These are phyloP conservation scores for Acropternis orthonyx DNA, from an alignment of 2,797 vertebrate genomes.

Conservation along the genomic window DNA sequence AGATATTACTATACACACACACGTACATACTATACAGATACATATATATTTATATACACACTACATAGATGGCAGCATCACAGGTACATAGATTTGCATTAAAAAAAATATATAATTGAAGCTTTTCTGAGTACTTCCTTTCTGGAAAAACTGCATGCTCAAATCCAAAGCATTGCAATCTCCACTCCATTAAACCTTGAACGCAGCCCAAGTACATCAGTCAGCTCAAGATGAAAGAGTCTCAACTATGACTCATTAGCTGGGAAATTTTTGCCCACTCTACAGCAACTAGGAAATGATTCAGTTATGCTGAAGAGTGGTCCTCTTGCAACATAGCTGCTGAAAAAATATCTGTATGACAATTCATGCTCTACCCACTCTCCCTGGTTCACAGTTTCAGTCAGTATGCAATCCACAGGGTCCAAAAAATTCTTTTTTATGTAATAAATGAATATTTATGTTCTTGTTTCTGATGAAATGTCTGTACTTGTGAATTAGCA, in stretches of 20 bases:
- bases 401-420: not conserved
- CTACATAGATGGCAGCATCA: not conserved
- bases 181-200: not conserved
- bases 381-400: not conserved
- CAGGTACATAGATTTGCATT: not conserved
- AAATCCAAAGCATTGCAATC: not conserved
- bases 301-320: not conserved
- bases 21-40: not conserved
- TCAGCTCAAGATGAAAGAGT: not conserved
- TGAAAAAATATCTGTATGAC: not conserved
- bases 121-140: not conserved
- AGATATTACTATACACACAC: not conserved
- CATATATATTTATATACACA: too few species aligned
- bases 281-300: not conserved
- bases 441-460: not conserved
- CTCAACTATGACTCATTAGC: rapidly evolving
- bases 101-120: not conserved
- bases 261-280: not conserved
- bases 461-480: not conserved
- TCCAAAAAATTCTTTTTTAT: not conserved
- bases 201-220: not conserved
- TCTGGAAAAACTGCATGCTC: not conserved
- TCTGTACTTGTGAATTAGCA: not conserved
- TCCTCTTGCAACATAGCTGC: not conserved
- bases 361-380: not conserved